Conservation (phyloP, 1,140 invertebrate species). For the Watersipora subatra region DNA sequence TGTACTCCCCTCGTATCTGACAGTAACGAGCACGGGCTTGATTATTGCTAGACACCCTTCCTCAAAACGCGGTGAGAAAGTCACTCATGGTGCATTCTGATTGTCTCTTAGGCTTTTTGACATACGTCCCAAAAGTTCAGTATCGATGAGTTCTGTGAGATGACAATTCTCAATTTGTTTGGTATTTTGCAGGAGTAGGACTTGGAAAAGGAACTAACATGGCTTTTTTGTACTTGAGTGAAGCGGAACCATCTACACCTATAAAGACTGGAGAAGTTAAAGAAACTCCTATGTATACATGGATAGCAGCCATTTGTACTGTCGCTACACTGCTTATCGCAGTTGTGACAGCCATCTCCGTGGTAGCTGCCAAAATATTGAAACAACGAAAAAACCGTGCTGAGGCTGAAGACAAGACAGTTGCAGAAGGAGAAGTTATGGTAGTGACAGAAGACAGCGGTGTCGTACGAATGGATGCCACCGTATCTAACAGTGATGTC, state of each 20-base stretch:
- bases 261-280: too few relatives aligned
- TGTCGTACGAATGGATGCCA: background rate
- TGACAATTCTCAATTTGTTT: too few relatives aligned
- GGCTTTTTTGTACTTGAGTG: conserved; percentile 21
- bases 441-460: background rate
- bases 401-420: background rate
- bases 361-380: background rate
- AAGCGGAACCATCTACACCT: conserved; percentile 3
- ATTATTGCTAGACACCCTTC: too few relatives aligned
- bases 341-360: background rate
- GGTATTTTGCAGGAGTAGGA: conserved; percentile 17
- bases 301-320: background rate
- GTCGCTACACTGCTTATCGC: background rate
- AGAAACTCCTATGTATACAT: background rate
- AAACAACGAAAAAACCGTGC: too few relatives aligned
- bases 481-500: background rate
- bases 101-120: too few relatives aligned
- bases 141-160: too few relatives aligned
- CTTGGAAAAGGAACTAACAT: conserved; percentile 36
- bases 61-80: too few relatives aligned
- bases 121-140: too few relatives aligned
- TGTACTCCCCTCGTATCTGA: too few relatives aligned
- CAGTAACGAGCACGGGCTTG: too few relatives aligned
- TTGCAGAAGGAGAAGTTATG: background rate
- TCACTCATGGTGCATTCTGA: too few relatives aligned